A percentile compares a stretch with the other conserved stretches of the same genome.
phyloP scores from a whole-genome alignment of 1,140 invertebrate genomes.

The Pseudachorutes palmiensis region DNA sequence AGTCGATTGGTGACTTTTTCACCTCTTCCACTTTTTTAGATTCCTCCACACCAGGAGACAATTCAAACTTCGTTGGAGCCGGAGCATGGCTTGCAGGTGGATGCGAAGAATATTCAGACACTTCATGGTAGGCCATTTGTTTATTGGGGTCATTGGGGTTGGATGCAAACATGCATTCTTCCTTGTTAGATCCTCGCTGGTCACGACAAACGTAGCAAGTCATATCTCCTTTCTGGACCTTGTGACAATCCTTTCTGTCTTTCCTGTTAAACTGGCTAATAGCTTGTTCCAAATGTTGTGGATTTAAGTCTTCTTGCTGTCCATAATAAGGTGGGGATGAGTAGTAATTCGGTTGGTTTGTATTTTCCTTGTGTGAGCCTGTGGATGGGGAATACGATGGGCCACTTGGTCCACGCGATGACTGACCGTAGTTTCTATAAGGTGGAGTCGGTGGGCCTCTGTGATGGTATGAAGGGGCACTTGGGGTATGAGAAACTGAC shows the following conservation, averaged over 20 bases:
- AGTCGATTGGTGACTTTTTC: slow-evolving; percentile 19
- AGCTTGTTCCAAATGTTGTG: slow-evolving; percentile 26
- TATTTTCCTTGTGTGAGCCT: not conserved
- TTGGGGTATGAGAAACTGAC: not conserved
- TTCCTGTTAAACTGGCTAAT: slow-evolving; percentile 22
- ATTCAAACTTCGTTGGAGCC: not conserved
- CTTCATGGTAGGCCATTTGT: slow-evolving; percentile 36
- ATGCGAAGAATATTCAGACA: slow-evolving; percentile 28
- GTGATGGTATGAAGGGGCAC: not conserved
- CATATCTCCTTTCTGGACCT: slow-evolving; percentile 33
- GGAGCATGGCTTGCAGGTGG: slow-evolving; percentile 27
- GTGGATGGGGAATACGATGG: not conserved
- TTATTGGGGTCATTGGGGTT: slow-evolving; percentile 27
- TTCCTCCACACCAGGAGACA: not conserved
- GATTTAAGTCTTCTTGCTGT: slow-evolving; percentile 8
- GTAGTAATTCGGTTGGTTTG: slow-evolving; percentile 24
- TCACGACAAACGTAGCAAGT: slow-evolving; percentile 34
- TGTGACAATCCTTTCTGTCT: slow-evolving; percentile 30
- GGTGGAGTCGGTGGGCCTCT: not conserved
- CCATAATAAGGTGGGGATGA: slow-evolving; percentile 22
- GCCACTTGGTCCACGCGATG: not conserved
- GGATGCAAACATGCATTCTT: slow-evolving; percentile 36
- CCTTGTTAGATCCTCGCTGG: slow-evolving; percentile 32
- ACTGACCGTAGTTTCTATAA: not conserved
- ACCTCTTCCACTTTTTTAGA: slow-evolving; percentile 12